phyloP scores from a whole-genome alignment of 2,113 vertebrate species.

The Excalfactoria chinensis region DNA sequence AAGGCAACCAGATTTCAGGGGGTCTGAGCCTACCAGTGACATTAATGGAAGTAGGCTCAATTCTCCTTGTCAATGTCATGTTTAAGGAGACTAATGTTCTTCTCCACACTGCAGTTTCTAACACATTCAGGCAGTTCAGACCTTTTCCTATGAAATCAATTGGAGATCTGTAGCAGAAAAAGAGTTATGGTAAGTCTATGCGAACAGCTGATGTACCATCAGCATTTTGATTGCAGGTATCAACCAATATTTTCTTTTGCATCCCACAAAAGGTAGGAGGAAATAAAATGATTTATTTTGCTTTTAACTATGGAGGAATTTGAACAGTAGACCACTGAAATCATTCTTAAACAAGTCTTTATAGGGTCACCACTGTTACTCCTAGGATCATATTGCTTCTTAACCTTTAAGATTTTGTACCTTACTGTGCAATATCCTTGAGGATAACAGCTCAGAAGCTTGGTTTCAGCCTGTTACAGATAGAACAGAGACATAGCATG shows the following conservation, averaged over 20 bases:
- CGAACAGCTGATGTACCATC: neutral
- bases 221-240: neutral
- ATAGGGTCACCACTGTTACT: neutral
- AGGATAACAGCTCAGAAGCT: neutral
- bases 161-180: neutral
- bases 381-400: neutral
- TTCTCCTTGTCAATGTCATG: neutral
- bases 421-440: neutral
- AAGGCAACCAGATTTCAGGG: slow-evolving; percentile 22
- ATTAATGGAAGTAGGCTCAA: neutral
- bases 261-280: neutral
- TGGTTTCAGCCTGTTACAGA: neutral
- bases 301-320: neutral
- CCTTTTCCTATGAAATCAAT: neutral
- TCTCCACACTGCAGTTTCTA: neutral
- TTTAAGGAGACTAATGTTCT: neutral
- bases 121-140: neutral
- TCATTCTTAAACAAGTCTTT: neutral
- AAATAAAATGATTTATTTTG: neutral
- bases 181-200: neutral
- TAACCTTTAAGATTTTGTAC: neutral
- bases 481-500: neutral
- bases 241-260: neutral
- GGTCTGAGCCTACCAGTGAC: slow-evolving; percentile 9
- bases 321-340: neutral